Evolutionary conservation across 2,113 vertebrate genomes (phyloP), one percentile per base, ranked within the genome.

Genomic region (Balaeniceps rex): DNA sequence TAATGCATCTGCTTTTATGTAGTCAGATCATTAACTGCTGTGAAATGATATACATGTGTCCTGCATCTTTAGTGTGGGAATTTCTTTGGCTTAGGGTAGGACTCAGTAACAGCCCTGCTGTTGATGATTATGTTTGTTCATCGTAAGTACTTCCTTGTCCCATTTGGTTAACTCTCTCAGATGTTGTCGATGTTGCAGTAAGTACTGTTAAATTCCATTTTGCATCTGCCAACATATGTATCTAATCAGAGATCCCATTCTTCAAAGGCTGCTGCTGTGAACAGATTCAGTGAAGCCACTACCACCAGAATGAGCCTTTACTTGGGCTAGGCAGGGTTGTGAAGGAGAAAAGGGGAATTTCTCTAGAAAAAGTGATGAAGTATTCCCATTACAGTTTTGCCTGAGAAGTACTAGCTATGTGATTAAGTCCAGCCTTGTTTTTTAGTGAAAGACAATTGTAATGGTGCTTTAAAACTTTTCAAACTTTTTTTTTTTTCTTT

Each of bases 171-270:
- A 91, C 92, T 95, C 83, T 90, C 82, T 97, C 93, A 91, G 91
- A 96, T 96, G 90, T 84, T 97, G 94, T 94, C 1, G 18, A 87
- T 92, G 63, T 78, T 96, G 93, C 93, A 94, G 81, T 94, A 89
- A 96, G 84, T 63, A 57, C 72, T 94, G 83, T 91, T 94, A 80
- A 96, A 60, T 74, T 87, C 77, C 28, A 42, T 84, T 93, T 91
- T 97, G 77, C 52, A 69, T 95, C 88, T 97, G 92, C 81, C 87
- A 89, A 91, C 91, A 82, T 71, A 54, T 69, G 88, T 92, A 84
- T 70, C 87, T 94, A 92, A 92, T 97, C 87, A 96, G 81, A 83
- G 74, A 77, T 90, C 77, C 58, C 63, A 44, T 95, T 94, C 93
- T 94, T 95, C 54, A 94, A 94, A 96, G 91, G 75, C 80, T 94